phyloP scores from a whole-genome alignment of 2,113 vertebrate genomes.

The Lagopus muta region DNA sequence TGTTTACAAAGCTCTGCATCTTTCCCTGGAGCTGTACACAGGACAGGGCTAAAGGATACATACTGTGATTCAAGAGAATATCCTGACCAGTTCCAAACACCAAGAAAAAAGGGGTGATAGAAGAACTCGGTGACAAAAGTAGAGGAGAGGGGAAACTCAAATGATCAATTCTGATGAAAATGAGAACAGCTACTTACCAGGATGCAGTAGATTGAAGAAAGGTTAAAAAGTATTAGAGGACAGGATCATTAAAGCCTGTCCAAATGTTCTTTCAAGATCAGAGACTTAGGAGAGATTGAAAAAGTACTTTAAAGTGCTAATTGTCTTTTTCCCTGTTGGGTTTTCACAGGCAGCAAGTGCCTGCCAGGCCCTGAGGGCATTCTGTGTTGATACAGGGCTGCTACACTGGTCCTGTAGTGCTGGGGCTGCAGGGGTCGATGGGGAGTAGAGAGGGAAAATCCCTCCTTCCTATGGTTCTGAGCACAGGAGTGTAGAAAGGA shows the following conservation, averaged over 20 bases:
- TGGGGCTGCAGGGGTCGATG: not conserved
- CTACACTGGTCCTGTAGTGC: not conserved
- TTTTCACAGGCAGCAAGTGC: not conserved
- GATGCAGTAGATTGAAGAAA: not conserved
- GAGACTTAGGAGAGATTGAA: not conserved
- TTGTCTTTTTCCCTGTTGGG: not conserved
- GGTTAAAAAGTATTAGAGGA: not conserved
- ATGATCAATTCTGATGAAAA: not conserved
- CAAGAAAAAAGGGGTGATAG: not conserved
- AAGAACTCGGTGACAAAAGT: not conserved
- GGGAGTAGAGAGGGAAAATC: not conserved
- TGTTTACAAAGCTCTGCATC: not conserved
- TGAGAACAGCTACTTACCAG: not conserved
- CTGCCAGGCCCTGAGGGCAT: not conserved
- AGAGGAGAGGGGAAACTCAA: not conserved
- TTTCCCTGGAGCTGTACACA: not conserved
- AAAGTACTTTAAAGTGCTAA: conserved; percentile 49
- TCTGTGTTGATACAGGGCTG: not conserved
- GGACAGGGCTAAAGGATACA: not conserved
- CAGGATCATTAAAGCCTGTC: not conserved
- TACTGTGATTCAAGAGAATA: not conserved
- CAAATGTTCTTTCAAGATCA: conserved; percentile 51
- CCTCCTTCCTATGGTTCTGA: not conserved
- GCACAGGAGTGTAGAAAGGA: not conserved
- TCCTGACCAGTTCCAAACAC: not conserved